Conservation (phyloP, 2,888 invertebrate species). For the Syrphus vitripennis region DNA sequence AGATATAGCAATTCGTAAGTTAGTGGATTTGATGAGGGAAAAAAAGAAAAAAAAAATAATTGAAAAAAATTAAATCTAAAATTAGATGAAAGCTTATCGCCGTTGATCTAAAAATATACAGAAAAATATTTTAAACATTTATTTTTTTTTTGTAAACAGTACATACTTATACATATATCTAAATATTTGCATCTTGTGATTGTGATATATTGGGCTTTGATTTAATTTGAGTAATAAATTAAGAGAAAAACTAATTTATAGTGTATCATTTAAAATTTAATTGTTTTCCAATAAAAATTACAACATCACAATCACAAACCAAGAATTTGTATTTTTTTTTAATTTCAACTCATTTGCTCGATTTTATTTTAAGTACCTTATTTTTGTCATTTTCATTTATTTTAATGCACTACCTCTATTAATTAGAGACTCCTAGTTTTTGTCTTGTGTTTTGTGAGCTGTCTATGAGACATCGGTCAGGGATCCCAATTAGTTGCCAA, state of each 20-base stretch:
- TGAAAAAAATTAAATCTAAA: not conserved
- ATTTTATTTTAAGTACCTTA: not conserved
- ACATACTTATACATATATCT: too few species aligned
- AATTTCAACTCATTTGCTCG: not conserved
- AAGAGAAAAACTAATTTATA: not conserved
- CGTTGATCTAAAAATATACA: slow-evolving; percentile 16
- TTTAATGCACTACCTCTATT: not conserved
- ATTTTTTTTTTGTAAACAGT: not conserved
- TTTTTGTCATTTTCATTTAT: not conserved
- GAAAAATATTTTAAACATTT: not conserved
- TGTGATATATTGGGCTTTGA: not conserved
- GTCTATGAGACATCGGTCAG: slow-evolving; percentile 29
- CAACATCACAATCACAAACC: not conserved
- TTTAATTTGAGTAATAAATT: not conserved
- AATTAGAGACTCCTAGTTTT: not conserved
- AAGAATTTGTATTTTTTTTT: not conserved
- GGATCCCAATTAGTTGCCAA: slow-evolving; percentile 14
- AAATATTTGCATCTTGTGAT: not conserved
- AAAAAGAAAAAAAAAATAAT: not conserved
- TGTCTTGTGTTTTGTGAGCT: not conserved
- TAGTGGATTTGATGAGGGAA: not conserved
- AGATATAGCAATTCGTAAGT: not conserved
- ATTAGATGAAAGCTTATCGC: slow-evolving; percentile 15
- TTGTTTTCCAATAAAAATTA: not conserved
- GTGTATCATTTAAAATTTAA: not conserved